phyloP scores from a whole-genome alignment of 2,113 vertebrate genomes.

The Periophthalmodon schlosseri region DNA sequence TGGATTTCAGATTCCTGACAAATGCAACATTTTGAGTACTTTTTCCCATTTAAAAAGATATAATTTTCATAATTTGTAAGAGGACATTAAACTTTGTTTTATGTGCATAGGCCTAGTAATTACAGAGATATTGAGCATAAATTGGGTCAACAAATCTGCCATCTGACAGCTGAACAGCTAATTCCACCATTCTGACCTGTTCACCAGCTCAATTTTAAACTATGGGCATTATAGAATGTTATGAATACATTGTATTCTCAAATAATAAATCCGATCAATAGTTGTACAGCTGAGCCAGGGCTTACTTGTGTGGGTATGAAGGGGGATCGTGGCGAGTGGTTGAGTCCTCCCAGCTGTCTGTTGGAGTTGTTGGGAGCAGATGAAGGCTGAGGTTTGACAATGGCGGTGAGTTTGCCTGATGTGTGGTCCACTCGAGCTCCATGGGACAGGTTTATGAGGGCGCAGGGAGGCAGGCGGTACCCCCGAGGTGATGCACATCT shows the following conservation, averaged over 20 bases:
- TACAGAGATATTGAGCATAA: no score
- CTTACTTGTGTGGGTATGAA: conserved; percentile 88
- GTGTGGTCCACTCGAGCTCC: conserved; percentile 85
- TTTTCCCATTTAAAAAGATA: no score
- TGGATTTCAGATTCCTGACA: no score
- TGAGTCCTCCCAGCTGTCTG: conserved; percentile 81
- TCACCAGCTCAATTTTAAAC: no score
- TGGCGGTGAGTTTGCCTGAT: conserved; percentile 87
- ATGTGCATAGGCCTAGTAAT: no score
- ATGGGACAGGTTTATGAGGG: conserved; percentile 94
- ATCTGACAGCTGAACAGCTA: no score
- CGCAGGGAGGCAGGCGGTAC: conserved; percentile 92
- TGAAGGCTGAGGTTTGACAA: conserved; percentile 91
- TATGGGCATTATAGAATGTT: no score
- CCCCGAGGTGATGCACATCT: conserved; percentile 85
- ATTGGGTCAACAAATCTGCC: no score
- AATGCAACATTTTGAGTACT: no score
- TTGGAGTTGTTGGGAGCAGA: conserved; percentile 51
- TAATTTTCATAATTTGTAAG: no score
- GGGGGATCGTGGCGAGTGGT: conserved; percentile 91
- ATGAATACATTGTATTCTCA: background rate
- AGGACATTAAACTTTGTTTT: no score
- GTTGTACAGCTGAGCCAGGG: background rate
- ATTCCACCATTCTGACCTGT: no score
- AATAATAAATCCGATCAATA: background rate